A percentile compares a stretch with the other conserved stretches of the same genome.
phyloP scores from a whole-genome alignment of 1,140 invertebrate genomes.

The Drosophila grimshawi region DNA sequence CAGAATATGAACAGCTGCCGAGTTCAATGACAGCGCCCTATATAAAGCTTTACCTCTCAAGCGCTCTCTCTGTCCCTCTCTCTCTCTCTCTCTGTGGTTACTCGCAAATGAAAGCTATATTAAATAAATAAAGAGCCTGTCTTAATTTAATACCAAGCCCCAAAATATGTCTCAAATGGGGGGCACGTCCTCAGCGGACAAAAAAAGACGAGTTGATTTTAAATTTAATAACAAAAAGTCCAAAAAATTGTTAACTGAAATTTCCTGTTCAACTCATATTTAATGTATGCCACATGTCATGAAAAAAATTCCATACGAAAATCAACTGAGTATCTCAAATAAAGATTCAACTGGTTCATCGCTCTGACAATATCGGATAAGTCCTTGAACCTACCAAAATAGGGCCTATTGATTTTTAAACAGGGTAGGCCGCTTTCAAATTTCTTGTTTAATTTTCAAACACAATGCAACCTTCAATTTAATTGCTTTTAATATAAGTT shows the following conservation, averaged over 20 bases:
- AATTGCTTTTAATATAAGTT: conserved; percentile 11
- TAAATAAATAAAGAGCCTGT: conserved; percentile 24
- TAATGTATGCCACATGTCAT: neutral
- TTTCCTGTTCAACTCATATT: conserved; percentile 15
- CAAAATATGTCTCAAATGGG: conserved; percentile 43
- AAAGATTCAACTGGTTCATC: conserved; percentile 39
- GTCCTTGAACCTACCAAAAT: conserved; percentile 25
- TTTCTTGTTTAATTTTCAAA: conserved; percentile 29
- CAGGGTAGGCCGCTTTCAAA: conserved; percentile 6
- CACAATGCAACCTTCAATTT: conserved; percentile 39
- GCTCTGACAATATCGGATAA: conserved; percentile 36
- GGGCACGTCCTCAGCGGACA: conserved; percentile 50
- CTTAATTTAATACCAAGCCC: conserved; percentile 43
- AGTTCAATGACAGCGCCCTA: conserved; percentile 57
- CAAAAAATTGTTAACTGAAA: conserved; percentile 32
- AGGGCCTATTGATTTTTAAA: neutral
- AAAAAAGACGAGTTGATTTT: conserved; percentile 31
- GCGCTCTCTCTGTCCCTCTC: neutral
- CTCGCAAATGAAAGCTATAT: conserved; percentile 24
- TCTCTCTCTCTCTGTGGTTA: neutral
- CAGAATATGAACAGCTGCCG: conserved; percentile 12
- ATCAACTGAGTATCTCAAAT: neutral
- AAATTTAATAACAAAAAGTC: conserved; percentile 44
- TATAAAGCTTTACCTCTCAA: conserved; percentile 19
- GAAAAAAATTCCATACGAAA: conserved; percentile 19